These are phyloP conservation scores for Andrena chrysosceles DNA, from an alignment of 2,888 invertebrate genomes.

Conservation along the genomic window DNA sequence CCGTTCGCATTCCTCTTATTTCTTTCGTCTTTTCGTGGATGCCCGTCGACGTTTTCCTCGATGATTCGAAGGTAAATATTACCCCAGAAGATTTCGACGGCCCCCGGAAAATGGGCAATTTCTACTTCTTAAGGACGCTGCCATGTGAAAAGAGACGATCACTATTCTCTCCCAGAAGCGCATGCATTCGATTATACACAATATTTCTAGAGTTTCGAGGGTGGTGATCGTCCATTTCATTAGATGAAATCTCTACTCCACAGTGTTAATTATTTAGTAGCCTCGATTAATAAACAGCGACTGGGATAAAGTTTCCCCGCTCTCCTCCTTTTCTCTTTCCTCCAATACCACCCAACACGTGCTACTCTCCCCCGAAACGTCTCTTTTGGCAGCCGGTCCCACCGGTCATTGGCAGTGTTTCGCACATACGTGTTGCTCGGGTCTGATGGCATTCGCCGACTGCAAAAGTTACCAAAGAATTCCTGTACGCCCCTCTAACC, in stretches of 20 bases:
- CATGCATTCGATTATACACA: too few relatives aligned
- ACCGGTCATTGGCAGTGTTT: slow-evolving; percentile 49
- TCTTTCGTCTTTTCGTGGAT: slow-evolving; percentile 34
- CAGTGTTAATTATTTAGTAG: background rate
- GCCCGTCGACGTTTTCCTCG: slow-evolving; percentile 42
- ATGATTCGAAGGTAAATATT: slow-evolving; percentile 80
- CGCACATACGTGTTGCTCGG: slow-evolving; percentile 67
- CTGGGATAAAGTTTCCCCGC: background rate
- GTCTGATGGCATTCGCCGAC: slow-evolving; percentile 45
- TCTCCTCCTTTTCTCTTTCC: background rate
- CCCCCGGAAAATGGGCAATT: slow-evolving; percentile 65
- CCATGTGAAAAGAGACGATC: background rate
- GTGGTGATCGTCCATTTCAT: background rate
- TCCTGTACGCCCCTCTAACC: slow-evolving; percentile 54
- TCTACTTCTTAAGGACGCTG: slow-evolving; percentile 28
- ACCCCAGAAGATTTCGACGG: slow-evolving; percentile 75
- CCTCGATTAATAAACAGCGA: background rate
- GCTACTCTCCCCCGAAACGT: slow-evolving; percentile 32
- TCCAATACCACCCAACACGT: slow-evolving; percentile 12
- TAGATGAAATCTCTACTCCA: background rate
- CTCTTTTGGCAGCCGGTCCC: slow-evolving; percentile 54
- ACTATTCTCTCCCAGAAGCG: too few relatives aligned
- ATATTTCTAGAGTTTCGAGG: too few relatives aligned
- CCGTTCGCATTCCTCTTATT: slow-evolving; percentile 55
- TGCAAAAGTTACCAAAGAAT: slow-evolving; percentile 64